A percentile compares a stretch with the other conserved stretches of the same genome.
Conservation (phyloP, 2,888 invertebrate species). For the Strigamia transsilvanica region DNA sequence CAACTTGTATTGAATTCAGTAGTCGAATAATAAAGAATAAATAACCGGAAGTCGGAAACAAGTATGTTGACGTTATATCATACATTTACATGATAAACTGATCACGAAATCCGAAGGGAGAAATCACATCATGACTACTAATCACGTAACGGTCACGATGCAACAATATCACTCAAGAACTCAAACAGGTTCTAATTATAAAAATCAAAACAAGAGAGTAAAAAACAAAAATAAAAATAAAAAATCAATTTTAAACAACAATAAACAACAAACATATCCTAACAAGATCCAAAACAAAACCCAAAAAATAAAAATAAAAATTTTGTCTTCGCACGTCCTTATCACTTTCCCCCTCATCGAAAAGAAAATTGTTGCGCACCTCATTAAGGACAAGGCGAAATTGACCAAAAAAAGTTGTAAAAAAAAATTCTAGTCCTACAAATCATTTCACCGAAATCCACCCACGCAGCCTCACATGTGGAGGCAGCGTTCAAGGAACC, state of each 20-base stretch:
- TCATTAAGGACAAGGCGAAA: constrained; percentile 30
- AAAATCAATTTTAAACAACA: not conserved
- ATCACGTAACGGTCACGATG: constrained; percentile 33
- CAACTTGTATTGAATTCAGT: not conserved
- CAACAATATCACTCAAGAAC: constrained; percentile 28
- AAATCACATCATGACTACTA: constrained; percentile 37
- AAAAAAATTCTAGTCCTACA: constrained; percentile 34
- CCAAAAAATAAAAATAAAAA: not conserved
- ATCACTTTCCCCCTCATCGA: not conserved
- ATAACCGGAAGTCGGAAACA: constrained; percentile 37
- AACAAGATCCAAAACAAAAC: not conserved
- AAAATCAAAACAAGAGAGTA: not conserved
- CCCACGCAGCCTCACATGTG: constrained; percentile 45
- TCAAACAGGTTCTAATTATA: not conserved
- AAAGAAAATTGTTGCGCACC: not conserved
- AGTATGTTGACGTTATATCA: not conserved
- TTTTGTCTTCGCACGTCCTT: not conserved
- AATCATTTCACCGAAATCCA: constrained; percentile 46
- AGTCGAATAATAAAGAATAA: not conserved
- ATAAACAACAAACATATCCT: not conserved
- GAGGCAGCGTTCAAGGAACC: constrained; percentile 47
- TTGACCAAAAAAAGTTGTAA: not conserved
- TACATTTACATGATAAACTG: not conserved
- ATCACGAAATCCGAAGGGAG: not conserved
- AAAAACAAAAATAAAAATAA: not conserved